A percentile compares a stretch with the other conserved stretches of the same genome.
phyloP scores from a whole-genome alignment of 2,113 vertebrate species.

The Tor tambroides region DNA sequence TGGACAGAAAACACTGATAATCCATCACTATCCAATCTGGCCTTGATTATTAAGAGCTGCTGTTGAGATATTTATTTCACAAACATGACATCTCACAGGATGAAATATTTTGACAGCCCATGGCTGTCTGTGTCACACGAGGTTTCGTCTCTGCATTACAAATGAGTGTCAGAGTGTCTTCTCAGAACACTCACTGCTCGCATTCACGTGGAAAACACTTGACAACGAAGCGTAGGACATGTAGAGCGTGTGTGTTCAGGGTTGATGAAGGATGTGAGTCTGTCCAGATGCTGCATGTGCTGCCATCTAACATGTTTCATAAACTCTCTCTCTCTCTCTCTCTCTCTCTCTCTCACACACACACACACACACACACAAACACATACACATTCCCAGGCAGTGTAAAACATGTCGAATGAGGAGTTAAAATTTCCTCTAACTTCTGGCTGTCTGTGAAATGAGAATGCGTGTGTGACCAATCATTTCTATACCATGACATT shows the following conservation, averaged over 20 bases:
- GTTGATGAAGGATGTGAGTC: not conserved
- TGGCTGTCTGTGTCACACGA: slow-evolving; percentile 55
- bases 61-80: slow-evolving; percentile 17
- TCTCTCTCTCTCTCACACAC: not conserved
- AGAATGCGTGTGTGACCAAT: not conserved
- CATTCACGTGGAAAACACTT: slow-evolving; percentile 29
- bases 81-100: not conserved
- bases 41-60: not conserved
- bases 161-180: slow-evolving; percentile 51
- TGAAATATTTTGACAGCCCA: slow-evolving; percentile 64
- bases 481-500: not conserved
- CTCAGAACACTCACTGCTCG: not conserved
- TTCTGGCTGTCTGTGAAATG: slow-evolving; percentile 3
- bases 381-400: not conserved
- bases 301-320: not conserved
- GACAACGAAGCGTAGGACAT: slow-evolving; percentile 29
- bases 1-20: not conserved
- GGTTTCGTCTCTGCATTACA: slow-evolving; percentile 23
- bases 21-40: not conserved
- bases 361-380: slow-evolving; percentile 20
- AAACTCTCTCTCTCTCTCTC: not conserved
- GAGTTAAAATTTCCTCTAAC: not conserved
- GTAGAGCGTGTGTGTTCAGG: slow-evolving; percentile 30
- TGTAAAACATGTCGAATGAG: not conserved
- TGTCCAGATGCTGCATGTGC: slow-evolving; percentile 17